Percentiles rank a stretch among this genome's conserved stretches.
Evolutionary conservation across 2,113 vertebrate genomes (phyloP).

Genomic region (Centropristis striata): DNA sequence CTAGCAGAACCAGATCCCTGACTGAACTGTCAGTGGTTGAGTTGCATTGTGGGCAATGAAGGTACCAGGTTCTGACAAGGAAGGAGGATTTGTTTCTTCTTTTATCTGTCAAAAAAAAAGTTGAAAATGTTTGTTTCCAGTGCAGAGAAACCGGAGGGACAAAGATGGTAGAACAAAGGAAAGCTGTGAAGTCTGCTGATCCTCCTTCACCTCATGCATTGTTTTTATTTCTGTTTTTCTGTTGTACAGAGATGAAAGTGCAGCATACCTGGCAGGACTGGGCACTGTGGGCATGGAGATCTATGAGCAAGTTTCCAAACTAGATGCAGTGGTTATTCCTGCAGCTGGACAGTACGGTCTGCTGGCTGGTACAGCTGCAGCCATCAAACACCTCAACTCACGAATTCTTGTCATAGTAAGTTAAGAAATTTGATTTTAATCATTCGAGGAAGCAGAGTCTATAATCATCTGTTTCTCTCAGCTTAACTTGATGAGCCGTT

Average conservation of each 20-base stretch:
- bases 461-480: background rate
- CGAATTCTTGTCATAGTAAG: constrained; percentile 90
- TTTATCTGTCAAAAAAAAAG: background rate
- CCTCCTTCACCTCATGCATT: background rate
- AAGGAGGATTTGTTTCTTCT: background rate
- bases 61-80: background rate
- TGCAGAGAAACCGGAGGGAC: background rate
- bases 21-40: too few relatives aligned
- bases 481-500: background rate
- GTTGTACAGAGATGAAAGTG: constrained; percentile 86
- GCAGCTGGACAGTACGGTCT: constrained; percentile 89
- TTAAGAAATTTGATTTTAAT: background rate
- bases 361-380: constrained; percentile 89
- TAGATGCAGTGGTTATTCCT: constrained; percentile 91
- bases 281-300: constrained; percentile 93
- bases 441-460: background rate
- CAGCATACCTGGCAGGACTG: constrained; percentile 89
- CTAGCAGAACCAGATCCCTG: too few relatives aligned
- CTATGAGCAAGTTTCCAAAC: constrained; percentile 89
- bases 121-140: background rate
- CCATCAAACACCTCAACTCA: constrained; percentile 92
- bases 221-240: constrained; percentile 23
- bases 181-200: background rate
- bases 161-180: background rate
- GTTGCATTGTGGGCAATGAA: background rate